Evolutionary conservation across 2,888 invertebrate species (phyloP).

Genomic region (Drosophila austrosaltans): DNA sequence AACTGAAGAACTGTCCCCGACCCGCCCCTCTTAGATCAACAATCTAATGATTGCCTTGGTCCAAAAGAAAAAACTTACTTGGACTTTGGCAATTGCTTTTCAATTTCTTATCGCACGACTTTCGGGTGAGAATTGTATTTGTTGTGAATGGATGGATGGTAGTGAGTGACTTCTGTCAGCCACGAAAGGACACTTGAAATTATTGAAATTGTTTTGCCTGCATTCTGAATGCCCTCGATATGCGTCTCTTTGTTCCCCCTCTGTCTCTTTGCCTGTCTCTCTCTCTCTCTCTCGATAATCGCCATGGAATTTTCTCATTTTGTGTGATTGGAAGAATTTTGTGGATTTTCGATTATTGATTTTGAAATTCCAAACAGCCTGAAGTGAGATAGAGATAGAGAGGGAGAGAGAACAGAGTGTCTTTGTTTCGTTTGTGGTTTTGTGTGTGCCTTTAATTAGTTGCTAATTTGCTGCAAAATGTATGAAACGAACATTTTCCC

Average conservation of each 20-base stretch:
- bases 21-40: neutral
- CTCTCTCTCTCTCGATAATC: conserved; percentile 62
- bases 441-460: conserved; percentile 75
- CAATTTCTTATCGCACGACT: conserved; percentile 74
- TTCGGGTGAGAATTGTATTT: conserved; percentile 63
- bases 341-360: conserved; percentile 78
- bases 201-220: conserved; percentile 78
- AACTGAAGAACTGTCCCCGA: neutral
- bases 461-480: conserved; percentile 60
- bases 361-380: conserved; percentile 53
- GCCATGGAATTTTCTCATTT: conserved; percentile 76
- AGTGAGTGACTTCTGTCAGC: conserved; percentile 49
- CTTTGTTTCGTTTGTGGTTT: conserved; percentile 20
- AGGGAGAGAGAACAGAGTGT: conserved; percentile 1
- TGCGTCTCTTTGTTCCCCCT: conserved; percentile 26
- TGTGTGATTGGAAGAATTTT: conserved; percentile 76
- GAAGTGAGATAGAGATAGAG: neutral
- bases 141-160: neutral
- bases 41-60: conserved; percentile 57
- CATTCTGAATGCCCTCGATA: conserved; percentile 8
- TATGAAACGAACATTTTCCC: conserved; percentile 43
- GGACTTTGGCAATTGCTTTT: conserved; percentile 66
- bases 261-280: conserved; percentile 53
- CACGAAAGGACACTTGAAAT: conserved; percentile 78
- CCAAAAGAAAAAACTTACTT: conserved; percentile 15